A percentile compares a stretch with the other conserved stretches of the same genome.
Conservation (phyloP, 1,140 invertebrate species). For the Artemia franciscana region DNA sequence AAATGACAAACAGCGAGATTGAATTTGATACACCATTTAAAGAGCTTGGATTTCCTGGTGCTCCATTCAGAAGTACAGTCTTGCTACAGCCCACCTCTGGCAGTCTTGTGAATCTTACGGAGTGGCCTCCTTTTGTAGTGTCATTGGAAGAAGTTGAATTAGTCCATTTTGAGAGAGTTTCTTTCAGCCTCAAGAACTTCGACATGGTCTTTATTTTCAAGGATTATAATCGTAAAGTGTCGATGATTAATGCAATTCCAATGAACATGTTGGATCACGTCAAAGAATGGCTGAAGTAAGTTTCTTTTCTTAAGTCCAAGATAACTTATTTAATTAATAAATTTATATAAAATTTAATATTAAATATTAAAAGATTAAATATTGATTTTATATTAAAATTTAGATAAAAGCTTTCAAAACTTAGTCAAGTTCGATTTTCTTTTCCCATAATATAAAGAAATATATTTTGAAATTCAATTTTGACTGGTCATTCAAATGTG, state of each 20-base stretch:
- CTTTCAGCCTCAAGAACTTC: conserved; percentile 96
- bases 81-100: conserved; percentile 88
- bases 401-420: too few species aligned
- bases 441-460: too few species aligned
- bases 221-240: conserved; percentile 78
- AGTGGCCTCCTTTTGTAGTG: conserved; percentile 98
- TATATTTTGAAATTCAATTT: conserved; percentile 3
- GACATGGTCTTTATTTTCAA: conserved; percentile 99
- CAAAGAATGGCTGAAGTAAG: conserved; percentile 94
- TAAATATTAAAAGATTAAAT: too few species aligned
- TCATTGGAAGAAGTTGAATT: conserved; percentile 91
- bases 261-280: conserved; percentile 98
- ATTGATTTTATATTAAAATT: background rate
- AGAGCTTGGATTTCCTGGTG: conserved; percentile 90
- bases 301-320: conserved; percentile 14
- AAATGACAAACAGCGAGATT: conserved; percentile 84
- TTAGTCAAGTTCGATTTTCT: too few species aligned
- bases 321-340: background rate
- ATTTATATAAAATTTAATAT: too few species aligned
- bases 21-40: conserved; percentile 98
- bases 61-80: conserved; percentile 88
- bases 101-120: conserved; percentile 86
- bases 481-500: conserved; percentile 6
- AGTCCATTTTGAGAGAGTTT: conserved; percentile 95
- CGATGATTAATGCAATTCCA: conserved; percentile 92